These are phyloP conservation scores for Acestrorhynchus altus DNA, from an alignment of 2,797 vertebrate species.

Conservation along the genomic window DNA sequence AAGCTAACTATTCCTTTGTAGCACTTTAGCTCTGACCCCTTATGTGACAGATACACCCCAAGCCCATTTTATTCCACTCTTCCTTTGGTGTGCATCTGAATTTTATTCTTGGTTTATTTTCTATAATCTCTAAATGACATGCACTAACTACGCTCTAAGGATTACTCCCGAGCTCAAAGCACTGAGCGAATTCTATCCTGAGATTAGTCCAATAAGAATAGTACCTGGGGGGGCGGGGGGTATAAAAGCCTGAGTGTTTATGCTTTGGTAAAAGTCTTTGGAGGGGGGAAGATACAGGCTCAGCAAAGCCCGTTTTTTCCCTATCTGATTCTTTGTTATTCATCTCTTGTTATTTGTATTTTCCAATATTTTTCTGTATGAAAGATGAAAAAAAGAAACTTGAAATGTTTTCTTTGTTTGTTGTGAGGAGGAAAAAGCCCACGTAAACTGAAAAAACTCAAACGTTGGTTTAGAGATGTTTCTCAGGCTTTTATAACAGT, in stretches of 20 bases:
- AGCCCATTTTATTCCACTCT: background rate
- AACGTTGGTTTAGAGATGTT: constrained; percentile 25
- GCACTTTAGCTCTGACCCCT: background rate
- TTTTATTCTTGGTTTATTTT: constrained; percentile 67
- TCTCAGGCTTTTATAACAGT: background rate
- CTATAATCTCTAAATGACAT: constrained; percentile 79
- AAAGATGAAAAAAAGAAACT: constrained; percentile 33
- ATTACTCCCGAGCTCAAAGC: constrained; percentile 61
- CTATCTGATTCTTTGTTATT: background rate
- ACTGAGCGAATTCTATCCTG: constrained; percentile 66
- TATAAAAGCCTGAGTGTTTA: constrained; percentile 48
- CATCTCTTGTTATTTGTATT: background rate
- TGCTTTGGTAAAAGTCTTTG: constrained; percentile 25
- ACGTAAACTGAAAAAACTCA: constrained; percentile 16
- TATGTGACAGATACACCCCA: background rate
- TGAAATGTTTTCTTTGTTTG: constrained; percentile 21
- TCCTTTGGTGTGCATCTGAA: constrained; percentile 37
- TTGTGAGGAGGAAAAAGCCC: constrained; percentile 24
- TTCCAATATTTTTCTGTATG: constrained; percentile 22
- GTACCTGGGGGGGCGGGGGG: constrained; percentile 64
- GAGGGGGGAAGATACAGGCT: background rate
- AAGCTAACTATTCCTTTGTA: background rate
- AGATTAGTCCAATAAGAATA: constrained; percentile 76
- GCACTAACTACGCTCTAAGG: constrained; percentile 68
- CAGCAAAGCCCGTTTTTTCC: background rate